Conservation (phyloP, 2,797 vertebrate species). For the Oreochromis grahami region DNA sequence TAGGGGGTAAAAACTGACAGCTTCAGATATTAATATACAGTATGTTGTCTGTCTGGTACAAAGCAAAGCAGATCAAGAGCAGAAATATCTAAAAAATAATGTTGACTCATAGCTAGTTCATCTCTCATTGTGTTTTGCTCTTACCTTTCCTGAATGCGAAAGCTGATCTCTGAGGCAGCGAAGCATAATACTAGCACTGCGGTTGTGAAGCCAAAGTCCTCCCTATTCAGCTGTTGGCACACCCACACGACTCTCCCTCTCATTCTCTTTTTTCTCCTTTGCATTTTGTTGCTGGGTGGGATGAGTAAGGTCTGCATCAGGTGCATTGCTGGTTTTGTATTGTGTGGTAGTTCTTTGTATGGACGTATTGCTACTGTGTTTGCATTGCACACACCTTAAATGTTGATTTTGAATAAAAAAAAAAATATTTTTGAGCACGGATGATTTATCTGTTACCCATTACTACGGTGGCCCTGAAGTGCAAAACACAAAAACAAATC, state of each 20-base stretch:
- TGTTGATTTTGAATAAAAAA: fast-evolving
- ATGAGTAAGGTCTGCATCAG: slow-evolving; percentile 11
- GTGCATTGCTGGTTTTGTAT: background rate
- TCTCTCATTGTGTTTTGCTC: background rate
- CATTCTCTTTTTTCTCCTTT: background rate
- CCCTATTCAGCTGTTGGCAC: slow-evolving; percentile 4
- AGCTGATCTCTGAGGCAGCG: slow-evolving; percentile 12
- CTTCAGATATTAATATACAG: background rate
- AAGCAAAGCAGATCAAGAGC: background rate
- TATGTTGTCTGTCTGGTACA: background rate
- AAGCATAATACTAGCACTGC: slow-evolving; percentile 10
- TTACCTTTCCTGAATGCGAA: slow-evolving; percentile 29
- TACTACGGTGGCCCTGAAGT: too few relatives aligned
- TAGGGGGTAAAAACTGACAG: background rate
- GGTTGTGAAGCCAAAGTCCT: slow-evolving; percentile 41
- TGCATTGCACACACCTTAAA: background rate
- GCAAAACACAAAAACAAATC: too few relatives aligned
- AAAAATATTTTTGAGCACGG: background rate
- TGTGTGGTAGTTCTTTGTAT: background rate
- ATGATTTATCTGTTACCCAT: background rate
- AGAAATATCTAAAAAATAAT: background rate
- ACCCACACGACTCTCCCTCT: slow-evolving; percentile 6
- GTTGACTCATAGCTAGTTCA: background rate
- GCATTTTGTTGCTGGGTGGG: slow-evolving; percentile 8
- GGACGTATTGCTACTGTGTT: background rate